Evolutionary conservation across 2,797 vertebrate species (phyloP).

Genomic region (Neosilurus mollespiculum): DNA sequence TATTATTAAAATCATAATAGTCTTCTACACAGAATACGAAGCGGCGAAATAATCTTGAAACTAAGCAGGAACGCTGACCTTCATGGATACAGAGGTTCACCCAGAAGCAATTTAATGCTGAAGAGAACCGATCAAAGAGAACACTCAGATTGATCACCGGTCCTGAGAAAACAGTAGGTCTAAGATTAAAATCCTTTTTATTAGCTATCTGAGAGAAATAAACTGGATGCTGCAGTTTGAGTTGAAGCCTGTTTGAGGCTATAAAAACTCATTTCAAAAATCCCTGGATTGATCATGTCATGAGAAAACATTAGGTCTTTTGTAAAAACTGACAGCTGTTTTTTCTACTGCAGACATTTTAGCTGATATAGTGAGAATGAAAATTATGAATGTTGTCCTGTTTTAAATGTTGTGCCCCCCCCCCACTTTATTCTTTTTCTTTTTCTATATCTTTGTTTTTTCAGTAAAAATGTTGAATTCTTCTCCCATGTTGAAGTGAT

Average conservation of each 20-base stretch:
- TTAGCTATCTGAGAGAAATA: conserved; percentile 16
- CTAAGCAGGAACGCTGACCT: conserved; percentile 16
- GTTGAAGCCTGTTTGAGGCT: conserved; percentile 22
- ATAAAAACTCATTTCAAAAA: neutral
- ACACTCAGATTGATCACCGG: conserved; percentile 25
- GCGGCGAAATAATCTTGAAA: neutral
- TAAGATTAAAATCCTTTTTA: conserved; percentile 35
- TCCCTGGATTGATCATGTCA: conserved; percentile 20
- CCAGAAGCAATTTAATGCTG: conserved; percentile 30
- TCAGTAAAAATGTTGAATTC: neutral
- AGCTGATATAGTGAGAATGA: neutral
- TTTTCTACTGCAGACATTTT: neutral
- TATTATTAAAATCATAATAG: conserved; percentile 19
- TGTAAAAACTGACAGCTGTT: conserved; percentile 2
- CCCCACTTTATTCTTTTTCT: too few relatives aligned
- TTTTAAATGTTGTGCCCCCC: neutral
- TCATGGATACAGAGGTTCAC: conserved; percentile 29
- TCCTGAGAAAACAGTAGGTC: conserved; percentile 33
- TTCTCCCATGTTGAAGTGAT: neutral
- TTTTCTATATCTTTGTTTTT: too few relatives aligned
- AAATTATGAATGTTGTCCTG: neutral
- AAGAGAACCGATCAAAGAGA: conserved; percentile 17
- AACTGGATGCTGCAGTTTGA: conserved; percentile 18
- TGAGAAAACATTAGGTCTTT: conserved; percentile 7
- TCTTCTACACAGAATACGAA: neutral